A percentile compares a stretch with the other conserved stretches of the same genome.
phyloP scores from a whole-genome alignment of 2,888 invertebrate species.

The Nipponacmea schrenckii region DNA sequence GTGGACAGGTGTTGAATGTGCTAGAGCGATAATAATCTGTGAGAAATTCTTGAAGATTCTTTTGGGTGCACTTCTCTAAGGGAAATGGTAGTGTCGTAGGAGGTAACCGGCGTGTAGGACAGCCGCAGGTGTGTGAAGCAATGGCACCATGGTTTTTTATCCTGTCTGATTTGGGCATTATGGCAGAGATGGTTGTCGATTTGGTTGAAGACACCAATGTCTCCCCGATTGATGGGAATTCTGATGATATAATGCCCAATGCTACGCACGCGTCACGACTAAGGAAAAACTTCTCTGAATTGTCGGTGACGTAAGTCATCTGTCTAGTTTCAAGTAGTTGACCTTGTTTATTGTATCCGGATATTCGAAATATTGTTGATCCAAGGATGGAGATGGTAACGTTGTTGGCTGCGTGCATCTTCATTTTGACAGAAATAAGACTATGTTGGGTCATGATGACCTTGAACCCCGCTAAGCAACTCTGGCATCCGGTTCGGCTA shows the following conservation, averaged over 20 bases:
- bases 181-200: too few relatives aligned
- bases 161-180: constrained; percentile 23
- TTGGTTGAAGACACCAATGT: too few relatives aligned
- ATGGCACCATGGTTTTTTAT: constrained; percentile 25
- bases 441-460: constrained; percentile 31
- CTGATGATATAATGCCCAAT: constrained; percentile 38
- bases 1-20: constrained; percentile 49
- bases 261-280: constrained; percentile 42
- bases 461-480: constrained; percentile 41
- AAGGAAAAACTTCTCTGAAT: constrained; percentile 42
- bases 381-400: constrained; percentile 44
- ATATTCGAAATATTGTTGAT: constrained; percentile 37
- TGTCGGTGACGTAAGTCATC: constrained; percentile 46
- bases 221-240: constrained; percentile 37
- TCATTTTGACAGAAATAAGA: constrained; percentile 46
- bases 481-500: constrained; percentile 44
- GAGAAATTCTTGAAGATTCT: constrained; percentile 34
- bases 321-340: constrained; percentile 37
- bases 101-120: constrained; percentile 19
- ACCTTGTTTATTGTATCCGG: constrained; percentile 23
- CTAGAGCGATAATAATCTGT: constrained; percentile 42
- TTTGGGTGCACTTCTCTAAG: constrained; percentile 31
- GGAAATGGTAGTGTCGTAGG: constrained; percentile 36
- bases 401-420: constrained; percentile 46
- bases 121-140: constrained; percentile 23